These are phyloP conservation scores for Ophion ventricosus DNA, from an alignment of 2,888 invertebrate species.

Conservation along the genomic window DNA sequence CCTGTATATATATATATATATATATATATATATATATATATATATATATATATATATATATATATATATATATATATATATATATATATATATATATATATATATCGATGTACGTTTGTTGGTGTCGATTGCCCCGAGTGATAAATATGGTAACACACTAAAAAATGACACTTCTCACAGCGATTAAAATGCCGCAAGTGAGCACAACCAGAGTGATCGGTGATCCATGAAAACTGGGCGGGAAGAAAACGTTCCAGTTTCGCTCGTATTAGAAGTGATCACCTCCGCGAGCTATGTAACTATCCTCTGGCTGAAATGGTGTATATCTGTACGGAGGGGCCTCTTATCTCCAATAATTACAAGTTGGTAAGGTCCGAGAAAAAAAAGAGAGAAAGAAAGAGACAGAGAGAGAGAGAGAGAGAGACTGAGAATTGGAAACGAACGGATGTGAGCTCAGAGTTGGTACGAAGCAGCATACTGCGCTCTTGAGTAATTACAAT, in stretches of 20 bases:
- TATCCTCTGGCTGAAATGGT: constrained; percentile 35
- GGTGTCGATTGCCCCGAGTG: constrained; percentile 11
- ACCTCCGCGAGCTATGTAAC: constrained; percentile 44
- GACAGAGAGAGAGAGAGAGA: constrained; percentile 4
- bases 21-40: too few relatives aligned
- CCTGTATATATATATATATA: too few relatives aligned
- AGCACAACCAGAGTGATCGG: constrained; percentile 39
- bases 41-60: too few relatives aligned
- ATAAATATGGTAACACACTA: constrained; percentile 37
- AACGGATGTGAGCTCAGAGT: constrained; percentile 34
- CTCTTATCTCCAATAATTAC: constrained; percentile 56
- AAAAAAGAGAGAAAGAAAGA: constrained; percentile 5
- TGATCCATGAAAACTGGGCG: constrained; percentile 64
- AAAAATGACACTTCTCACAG: constrained; percentile 40
- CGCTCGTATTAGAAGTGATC: constrained; percentile 47
- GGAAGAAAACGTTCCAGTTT: constrained; percentile 62
- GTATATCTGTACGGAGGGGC: constrained; percentile 12
- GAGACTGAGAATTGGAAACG: constrained; percentile 24
- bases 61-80: too few relatives aligned
- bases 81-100: too few relatives aligned
- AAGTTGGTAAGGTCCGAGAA: constrained; percentile 36
- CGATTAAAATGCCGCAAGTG: constrained; percentile 12
- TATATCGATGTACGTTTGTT: too few relatives aligned
- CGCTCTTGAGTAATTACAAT: constrained; percentile 36
- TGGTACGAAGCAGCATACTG: constrained; percentile 23